A percentile compares a stretch with the other conserved stretches of the same genome.
These are phyloP conservation scores for Nyctalus aviator DNA, from an alignment of 2,797 vertebrate species.

Conservation along the genomic window DNA sequence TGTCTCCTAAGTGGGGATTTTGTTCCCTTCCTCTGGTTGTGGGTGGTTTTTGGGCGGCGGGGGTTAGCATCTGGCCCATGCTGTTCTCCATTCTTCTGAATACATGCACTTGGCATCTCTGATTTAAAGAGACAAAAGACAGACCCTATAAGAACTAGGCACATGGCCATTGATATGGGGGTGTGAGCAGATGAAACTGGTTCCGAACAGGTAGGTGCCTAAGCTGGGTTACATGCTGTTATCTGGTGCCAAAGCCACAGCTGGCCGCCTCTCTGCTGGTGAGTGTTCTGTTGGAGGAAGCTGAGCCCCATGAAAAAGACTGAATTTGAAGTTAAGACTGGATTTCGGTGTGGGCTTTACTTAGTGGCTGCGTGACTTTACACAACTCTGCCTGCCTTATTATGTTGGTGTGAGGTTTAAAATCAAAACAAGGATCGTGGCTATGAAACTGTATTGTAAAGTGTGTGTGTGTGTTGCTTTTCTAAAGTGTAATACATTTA, in stretches of 20 bases:
- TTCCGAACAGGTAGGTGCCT: not conserved
- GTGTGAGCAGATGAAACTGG: not conserved
- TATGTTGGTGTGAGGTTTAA: not conserved
- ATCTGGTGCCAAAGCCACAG: not conserved
- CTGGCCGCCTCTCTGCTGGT: not conserved
- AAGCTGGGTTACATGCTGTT: not conserved
- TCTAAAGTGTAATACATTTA: slow-evolving; percentile 46
- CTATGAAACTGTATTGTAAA: not conserved
- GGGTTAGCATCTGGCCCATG: not conserved
- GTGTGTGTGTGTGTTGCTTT: not conserved
- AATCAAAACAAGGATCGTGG: not conserved
- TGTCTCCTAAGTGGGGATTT: not conserved
- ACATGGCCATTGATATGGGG: not conserved
- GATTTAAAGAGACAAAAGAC: not conserved
- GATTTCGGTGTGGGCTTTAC: not conserved
- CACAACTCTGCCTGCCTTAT: not conserved
- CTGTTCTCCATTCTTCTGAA: not conserved
- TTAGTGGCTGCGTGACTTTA: not conserved
- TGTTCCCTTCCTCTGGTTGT: not conserved
- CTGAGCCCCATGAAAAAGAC: not conserved
- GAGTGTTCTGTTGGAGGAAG: not conserved
- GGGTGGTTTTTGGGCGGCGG: not conserved
- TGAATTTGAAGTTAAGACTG: not conserved
- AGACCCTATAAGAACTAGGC: not conserved
- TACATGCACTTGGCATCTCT: not conserved